phyloP scores from a whole-genome alignment of 2,797 vertebrate genomes.

The Xenentodon cancila region DNA sequence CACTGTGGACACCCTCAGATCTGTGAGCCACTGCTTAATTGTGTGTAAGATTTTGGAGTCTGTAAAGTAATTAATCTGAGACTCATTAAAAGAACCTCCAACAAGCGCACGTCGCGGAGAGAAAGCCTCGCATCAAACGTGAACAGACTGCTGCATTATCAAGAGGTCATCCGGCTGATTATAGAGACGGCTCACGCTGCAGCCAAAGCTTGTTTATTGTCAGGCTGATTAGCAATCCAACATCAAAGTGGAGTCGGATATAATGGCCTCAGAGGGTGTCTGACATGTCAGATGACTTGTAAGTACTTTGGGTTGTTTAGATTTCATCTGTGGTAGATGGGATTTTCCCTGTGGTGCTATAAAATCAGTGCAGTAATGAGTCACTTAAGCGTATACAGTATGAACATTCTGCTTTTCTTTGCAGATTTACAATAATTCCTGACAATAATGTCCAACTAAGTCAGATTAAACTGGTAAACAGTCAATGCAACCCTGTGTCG shows the following conservation, averaged over 20 bases:
- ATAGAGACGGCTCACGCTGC: constrained; percentile 23
- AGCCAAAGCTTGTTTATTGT: constrained; percentile 45
- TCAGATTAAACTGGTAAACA: too few species aligned
- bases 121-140: constrained; percentile 43
- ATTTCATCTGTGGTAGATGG: constrained; percentile 34
- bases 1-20: constrained; percentile 57
- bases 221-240: constrained; percentile 30
- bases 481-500: too few species aligned
- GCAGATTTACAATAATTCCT: background rate
- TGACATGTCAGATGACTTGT: constrained; percentile 33
- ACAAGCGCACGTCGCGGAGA: constrained; percentile 48
- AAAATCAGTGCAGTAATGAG: constrained; percentile 9
- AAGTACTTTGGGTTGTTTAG: constrained; percentile 22
- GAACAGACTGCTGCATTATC: constrained; percentile 48
- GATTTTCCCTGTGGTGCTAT: constrained; percentile 2
- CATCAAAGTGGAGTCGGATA: constrained; percentile 46
- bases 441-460: too few species aligned
- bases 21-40: constrained; percentile 66
- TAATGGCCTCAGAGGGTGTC: constrained; percentile 32
- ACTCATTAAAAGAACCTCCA: constrained; percentile 71
- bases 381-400: constrained; percentile 1
- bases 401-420: constrained; percentile 1
- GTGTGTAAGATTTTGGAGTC: constrained; percentile 59
- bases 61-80: constrained; percentile 73
- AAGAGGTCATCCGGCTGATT: constrained; percentile 46